Evolutionary conservation across 2,888 invertebrate genomes (phyloP), one percentile per base, ranked within the genome.

Genomic region (Caenorhabditis angaria): DNA sequence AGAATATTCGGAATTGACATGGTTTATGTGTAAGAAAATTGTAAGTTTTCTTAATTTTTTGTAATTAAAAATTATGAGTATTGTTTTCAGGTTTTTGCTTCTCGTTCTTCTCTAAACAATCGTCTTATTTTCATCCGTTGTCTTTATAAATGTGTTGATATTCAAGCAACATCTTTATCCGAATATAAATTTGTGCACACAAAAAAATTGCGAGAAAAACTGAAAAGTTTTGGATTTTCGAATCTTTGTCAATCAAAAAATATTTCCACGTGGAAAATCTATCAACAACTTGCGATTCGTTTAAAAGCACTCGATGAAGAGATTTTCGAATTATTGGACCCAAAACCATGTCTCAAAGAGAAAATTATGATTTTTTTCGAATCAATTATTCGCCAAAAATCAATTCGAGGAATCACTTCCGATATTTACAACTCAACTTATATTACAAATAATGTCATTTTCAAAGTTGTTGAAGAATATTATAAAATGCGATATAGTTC

Each of bases 321-420:
- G 1, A 2, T 60, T 22, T 60, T 60, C n/a, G 5, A 51, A 14
- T 29, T 14, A 2, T n/a, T 60, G 29, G n/a, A 51, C 12, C 60
- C 60, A 14, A 28, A 29, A 28, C 51, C 51, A 2, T 29, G 1
- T 5, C 14, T 60, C n/a, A 60, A 51, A 54, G 54, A 54, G 18
- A 54, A 54, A 27, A 5, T 54, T 5, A 54, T 54, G 54, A 18
- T 54, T 3, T 24, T 24, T 27, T 27, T 24, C 5, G 54, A 54
- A 27, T 2, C 54, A 2, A 3, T 14, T 18, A 22, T 24, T 8
- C 51, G 51, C n/a, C 25, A 22, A 4, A 24, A 24, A 4, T 10
- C 24, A 4, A 22, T 4, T n/a, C 4, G 8, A 48, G 20, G n/a
- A 48, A 6, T n/a, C 4, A 8, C 2, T 20, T 22, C 51, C 2